These are phyloP conservation scores for Spermophilus dauricus DNA, from an alignment of 2,113 vertebrate species.

Conservation along the genomic window DNA sequence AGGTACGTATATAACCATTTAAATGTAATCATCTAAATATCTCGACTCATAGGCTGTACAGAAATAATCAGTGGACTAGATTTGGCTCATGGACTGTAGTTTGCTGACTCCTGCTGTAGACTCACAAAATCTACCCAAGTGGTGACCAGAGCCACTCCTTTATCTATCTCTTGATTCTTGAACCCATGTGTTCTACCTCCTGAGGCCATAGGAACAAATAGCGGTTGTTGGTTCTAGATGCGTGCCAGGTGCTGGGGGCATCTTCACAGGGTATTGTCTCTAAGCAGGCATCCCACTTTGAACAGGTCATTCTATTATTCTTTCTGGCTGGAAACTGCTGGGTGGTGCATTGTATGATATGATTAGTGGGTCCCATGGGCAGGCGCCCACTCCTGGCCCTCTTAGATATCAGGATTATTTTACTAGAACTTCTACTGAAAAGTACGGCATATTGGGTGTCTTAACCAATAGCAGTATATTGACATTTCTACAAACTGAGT, in stretches of 20 bases:
- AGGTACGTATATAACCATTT: not conserved
- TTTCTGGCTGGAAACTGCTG: too few relatives aligned
- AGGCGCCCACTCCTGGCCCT: too few relatives aligned
- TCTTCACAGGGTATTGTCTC: too few relatives aligned
- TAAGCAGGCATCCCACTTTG: not conserved
- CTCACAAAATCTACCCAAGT: not conserved
- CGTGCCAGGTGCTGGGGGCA: not conserved
- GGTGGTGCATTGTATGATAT: too few relatives aligned
- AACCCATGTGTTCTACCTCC: not conserved
- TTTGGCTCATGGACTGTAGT: not conserved
- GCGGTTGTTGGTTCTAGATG: too few relatives aligned
- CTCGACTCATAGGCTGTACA: not conserved
- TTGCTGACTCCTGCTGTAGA: not conserved
- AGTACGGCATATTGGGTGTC: too few relatives aligned
- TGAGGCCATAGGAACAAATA: not conserved
- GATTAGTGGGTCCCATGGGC: too few relatives aligned
- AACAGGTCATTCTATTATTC: too few relatives aligned
- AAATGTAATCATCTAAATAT: not conserved
- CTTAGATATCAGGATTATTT: too few relatives aligned
- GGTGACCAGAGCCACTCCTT: not conserved
- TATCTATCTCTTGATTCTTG: not conserved
- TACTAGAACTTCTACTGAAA: too few relatives aligned
- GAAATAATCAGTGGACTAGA: not conserved
- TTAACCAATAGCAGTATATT: too few relatives aligned
- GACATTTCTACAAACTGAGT: too few relatives aligned